A percentile compares a stretch with the other conserved stretches of the same genome.
phyloP scores from a whole-genome alignment of 2,888 invertebrate species.

The Galeopsomyia nigrocyanea region DNA sequence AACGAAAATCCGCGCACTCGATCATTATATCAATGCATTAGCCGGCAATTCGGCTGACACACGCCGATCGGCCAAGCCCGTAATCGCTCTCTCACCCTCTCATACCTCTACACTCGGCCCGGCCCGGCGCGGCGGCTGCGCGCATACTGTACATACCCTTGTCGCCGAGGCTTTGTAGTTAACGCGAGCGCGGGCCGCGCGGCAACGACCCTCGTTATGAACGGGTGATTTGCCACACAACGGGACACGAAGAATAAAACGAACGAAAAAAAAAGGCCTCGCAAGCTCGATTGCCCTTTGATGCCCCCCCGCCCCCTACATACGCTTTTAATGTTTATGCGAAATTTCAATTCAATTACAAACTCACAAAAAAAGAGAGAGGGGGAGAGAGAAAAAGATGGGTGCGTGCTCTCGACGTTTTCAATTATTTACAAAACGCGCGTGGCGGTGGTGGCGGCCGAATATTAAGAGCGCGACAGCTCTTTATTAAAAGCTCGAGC shows the following conservation, averaged over 20 bases:
- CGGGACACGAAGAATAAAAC: neutral
- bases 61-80: constrained; percentile 5
- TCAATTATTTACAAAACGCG: neutral
- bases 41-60: constrained; percentile 3
- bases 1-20: constrained; percentile 9
- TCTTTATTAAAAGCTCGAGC: constrained; percentile 25
- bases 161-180: constrained; percentile 7
- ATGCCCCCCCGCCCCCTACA: neutral
- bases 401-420: constrained; percentile 1
- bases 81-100: constrained; percentile 21
- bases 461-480: too few species aligned
- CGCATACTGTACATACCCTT: neutral
- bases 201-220: constrained; percentile 31
- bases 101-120: too few species aligned
- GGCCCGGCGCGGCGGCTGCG: neutral
- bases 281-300: constrained; percentile 21
- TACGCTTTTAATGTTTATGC: neutral
- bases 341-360: constrained; percentile 13
- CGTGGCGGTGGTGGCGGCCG: too few species aligned
- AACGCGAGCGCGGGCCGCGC: neutral
- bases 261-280: neutral
- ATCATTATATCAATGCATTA: constrained; percentile 24
- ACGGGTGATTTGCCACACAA: constrained; percentile 31
- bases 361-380: neutral
- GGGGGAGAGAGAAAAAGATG: too few species aligned